Conservation (phyloP, 2,113 vertebrate genomes). For the Notothenia rossii region DNA sequence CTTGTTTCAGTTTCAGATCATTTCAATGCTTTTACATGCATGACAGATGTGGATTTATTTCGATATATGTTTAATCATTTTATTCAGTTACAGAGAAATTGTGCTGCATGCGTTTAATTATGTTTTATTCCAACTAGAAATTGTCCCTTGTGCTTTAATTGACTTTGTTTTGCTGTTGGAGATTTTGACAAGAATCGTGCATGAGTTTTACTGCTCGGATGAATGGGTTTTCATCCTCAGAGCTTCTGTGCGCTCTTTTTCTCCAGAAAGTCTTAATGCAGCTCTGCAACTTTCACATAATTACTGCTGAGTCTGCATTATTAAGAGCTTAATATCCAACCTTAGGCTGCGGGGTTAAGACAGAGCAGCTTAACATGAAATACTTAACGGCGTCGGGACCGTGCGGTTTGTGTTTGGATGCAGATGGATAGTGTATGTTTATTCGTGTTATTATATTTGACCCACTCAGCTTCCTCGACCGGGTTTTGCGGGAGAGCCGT, state of each 20-base stretch:
- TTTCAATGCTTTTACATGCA: slow-evolving; percentile 36
- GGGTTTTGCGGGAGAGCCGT: slow-evolving; percentile 85
- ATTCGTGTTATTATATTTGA: slow-evolving; percentile 85
- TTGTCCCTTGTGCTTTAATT: slow-evolving; percentile 34
- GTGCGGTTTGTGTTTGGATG: slow-evolving; percentile 72
- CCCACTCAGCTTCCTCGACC: slow-evolving; percentile 74
- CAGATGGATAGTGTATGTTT: slow-evolving; percentile 72
- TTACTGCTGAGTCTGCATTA: slow-evolving; percentile 75
- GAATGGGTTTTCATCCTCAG: slow-evolving; percentile 53
- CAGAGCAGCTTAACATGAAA: slow-evolving; percentile 29
- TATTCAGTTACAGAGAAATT: slow-evolving; percentile 8
- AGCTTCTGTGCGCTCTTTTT: slow-evolving; percentile 54
- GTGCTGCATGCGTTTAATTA: slow-evolving; percentile 30
- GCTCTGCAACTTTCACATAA: slow-evolving; percentile 70
- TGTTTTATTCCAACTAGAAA: not conserved
- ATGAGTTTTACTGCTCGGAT: slow-evolving; percentile 49
- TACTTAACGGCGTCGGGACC: slow-evolving; percentile 29
- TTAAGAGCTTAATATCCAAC: slow-evolving; percentile 60
- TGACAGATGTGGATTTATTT: slow-evolving; percentile 32
- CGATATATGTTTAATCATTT: slow-evolving; percentile 16
- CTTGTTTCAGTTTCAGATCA: not conserved
- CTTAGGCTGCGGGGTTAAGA: slow-evolving; percentile 30
- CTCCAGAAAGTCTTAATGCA: slow-evolving; percentile 61
- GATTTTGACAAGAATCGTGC: slow-evolving; percentile 47
- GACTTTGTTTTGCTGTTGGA: slow-evolving; percentile 32